Percentiles rank a stretch among this genome's conserved stretches.
Conservation (phyloP, 2,888 invertebrate species). For the Agrochola lota region DNA sequence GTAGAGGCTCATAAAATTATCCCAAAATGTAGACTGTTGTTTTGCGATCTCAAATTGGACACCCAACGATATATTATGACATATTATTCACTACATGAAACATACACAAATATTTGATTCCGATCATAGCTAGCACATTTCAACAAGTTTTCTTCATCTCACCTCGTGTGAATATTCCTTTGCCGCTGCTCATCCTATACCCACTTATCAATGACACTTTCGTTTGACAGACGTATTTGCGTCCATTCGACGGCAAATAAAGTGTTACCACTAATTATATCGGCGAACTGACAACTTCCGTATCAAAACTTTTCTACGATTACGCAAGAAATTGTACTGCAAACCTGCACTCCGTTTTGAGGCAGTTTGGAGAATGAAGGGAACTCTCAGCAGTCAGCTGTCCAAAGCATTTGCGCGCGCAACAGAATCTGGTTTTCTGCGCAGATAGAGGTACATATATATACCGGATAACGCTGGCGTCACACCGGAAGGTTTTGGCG, state of each 20-base stretch:
- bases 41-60: background rate
- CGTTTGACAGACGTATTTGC: conserved; percentile 3
- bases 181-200: conserved; percentile 23
- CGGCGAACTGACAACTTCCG: background rate
- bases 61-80: background rate
- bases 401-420: conserved; percentile 45
- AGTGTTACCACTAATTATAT: conserved; percentile 1
- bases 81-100: background rate
- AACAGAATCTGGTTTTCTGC: conserved; percentile 37
- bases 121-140: background rate
- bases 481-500: conserved; percentile 15
- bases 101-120: background rate
- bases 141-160: conserved; percentile 2
- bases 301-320: conserved; percentile 29
- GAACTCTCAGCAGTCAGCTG: conserved; percentile 29
- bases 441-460: conserved; percentile 34
- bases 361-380: conserved; percentile 23
- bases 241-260: conserved; percentile 7
- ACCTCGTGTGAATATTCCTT: conserved; percentile 26
- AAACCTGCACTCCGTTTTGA: background rate
- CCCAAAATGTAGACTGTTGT: background rate
- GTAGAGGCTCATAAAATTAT: background rate
- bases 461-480: conserved; percentile 25
- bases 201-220: conserved; percentile 29
- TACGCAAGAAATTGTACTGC: conserved; percentile 9